Evolutionary conservation across 1,140 invertebrate species (phyloP), one percentile per base, ranked within the genome.

Genomic region (Monochamus saltuarius): DNA sequence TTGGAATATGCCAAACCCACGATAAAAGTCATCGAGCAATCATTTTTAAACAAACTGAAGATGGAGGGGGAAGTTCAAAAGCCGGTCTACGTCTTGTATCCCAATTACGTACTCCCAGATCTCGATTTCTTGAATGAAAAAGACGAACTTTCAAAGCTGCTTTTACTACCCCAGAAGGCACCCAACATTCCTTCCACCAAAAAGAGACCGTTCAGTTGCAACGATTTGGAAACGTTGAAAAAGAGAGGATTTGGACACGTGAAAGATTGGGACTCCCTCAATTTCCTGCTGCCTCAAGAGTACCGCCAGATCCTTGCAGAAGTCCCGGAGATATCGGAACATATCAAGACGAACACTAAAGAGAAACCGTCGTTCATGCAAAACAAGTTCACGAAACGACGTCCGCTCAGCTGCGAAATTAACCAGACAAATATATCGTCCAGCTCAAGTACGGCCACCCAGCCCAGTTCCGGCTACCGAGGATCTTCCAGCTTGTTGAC

Each of bases 221-320:
- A 87, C 64, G 91, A 94, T 72, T 81, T 93, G 36, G 92, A 94
- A 75, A 82, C 85, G 19, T 75, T 95, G 11, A 87, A 87, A 66
- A 88, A 87, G 66, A 86, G 88, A 72, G 89, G 90, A 58, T 87
- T 94, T 59, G 84, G 84, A 17, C 91, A 95, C 69, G 87, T 96
- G 8, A 84, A 86, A 69, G 94, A 97, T 73, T 96, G 93, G 93
- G 90, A 94, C 71, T 95, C 91, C 0, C 78, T 97, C 36, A 92
- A 89, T 59, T 88, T 95, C 51, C 79, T 97, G 14, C 74, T 97
- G 39, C 94, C 93, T 0, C 79, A 81, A 51, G 91, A 96, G 73
- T 92, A 92, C 71, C 83, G 83, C 56, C 81, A 85, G 63, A 82
- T 90, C 45, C 71, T 92, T 52, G 82, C 88, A 53, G 88, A 91